Percentiles rank a stretch among this genome's conserved stretches.
Evolutionary conservation across 2,888 invertebrate species (phyloP).

Genomic region (Zygothrica quintamaculata): DNA sequence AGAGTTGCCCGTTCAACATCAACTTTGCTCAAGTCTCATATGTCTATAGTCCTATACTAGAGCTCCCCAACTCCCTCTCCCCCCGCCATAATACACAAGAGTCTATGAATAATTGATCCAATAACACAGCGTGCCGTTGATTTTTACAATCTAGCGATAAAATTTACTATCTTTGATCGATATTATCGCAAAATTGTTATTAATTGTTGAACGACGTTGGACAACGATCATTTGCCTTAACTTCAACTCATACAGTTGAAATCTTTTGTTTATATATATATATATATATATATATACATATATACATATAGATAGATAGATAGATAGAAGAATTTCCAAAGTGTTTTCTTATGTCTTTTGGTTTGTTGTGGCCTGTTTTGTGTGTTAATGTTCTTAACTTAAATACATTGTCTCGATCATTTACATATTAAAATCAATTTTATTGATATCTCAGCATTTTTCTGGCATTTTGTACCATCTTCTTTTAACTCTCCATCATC

Average conservation of each 20-base stretch:
- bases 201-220: slow-evolving; percentile 54
- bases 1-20: slow-evolving; percentile 49
- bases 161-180: slow-evolving; percentile 71
- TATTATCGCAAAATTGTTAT: slow-evolving; percentile 78
- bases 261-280: no score
- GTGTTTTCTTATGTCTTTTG: slow-evolving; percentile 50
- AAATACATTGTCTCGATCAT: slow-evolving; percentile 50
- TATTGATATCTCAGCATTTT: slow-evolving; percentile 65
- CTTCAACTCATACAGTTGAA: no score
- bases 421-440: slow-evolving; percentile 68
- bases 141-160: slow-evolving; percentile 76
- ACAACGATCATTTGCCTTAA: background rate
- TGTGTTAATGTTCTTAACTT: slow-evolving; percentile 27
- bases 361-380: slow-evolving; percentile 2
- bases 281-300: no score
- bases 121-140: slow-evolving; percentile 75
- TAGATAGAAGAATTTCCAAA: slow-evolving; percentile 43
- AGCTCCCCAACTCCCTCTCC: no score
- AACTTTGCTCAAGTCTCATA: slow-evolving; percentile 9
- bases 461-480: slow-evolving; percentile 64
- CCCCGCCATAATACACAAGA: background rate
- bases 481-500: slow-evolving; percentile 30
- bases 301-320: no score
- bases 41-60: slow-evolving; percentile 5
- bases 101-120: slow-evolving; percentile 71